Percentiles rank a stretch among this genome's conserved stretches.
These are phyloP conservation scores for Zygogramma bicolorata DNA, from an alignment of 2,888 invertebrate species.

Conservation along the genomic window DNA sequence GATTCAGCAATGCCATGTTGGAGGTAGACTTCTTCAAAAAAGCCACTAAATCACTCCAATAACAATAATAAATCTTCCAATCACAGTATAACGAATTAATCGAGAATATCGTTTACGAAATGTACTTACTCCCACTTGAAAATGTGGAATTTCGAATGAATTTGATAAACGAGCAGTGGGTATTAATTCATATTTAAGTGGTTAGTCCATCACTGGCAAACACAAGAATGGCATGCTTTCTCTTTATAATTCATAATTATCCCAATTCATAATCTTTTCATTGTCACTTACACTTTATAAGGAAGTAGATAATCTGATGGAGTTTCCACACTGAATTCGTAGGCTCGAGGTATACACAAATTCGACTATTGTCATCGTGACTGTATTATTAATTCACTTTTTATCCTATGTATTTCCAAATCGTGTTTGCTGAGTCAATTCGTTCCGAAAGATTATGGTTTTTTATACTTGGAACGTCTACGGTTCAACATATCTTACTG, in stretches of 20 bases:
- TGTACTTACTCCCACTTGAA: neutral
- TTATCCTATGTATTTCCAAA: neutral
- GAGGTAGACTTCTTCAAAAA: no score
- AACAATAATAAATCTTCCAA: no score
- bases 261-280: conserved; percentile 40
- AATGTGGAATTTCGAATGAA: neutral
- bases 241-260: conserved; percentile 33
- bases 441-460: conserved; percentile 1
- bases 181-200: conserved; percentile 20
- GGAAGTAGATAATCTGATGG: conserved; percentile 37
- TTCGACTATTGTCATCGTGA: conserved; percentile 13
- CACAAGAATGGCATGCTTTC: conserved; percentile 19
- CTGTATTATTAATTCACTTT: neutral
- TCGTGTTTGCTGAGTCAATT: neutral
- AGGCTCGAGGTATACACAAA: conserved; percentile 10
- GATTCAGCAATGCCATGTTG: no score
- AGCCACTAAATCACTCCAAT: no score
- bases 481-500: conserved; percentile 6
- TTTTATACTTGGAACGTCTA: neutral
- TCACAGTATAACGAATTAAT: no score
- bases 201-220: conserved; percentile 3
- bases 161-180: neutral
- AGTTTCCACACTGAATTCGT: conserved; percentile 32
- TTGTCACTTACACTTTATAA: conserved; percentile 44
- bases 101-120: no score